These are phyloP conservation scores for Idaea straminata DNA, from an alignment of 2,888 invertebrate genomes.

Conservation along the genomic window DNA sequence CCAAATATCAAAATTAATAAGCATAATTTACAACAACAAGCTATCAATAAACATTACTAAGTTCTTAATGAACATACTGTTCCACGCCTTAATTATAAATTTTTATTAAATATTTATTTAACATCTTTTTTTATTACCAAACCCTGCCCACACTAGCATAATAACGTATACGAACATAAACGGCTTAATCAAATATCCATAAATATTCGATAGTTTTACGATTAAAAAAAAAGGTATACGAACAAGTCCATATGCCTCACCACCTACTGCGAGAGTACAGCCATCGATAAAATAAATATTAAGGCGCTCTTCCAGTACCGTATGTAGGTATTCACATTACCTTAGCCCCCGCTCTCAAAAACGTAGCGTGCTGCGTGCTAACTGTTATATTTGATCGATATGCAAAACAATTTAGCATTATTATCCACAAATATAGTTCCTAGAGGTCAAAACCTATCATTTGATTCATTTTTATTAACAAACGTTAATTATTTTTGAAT, in stretches of 20 bases:
- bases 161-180: slow-evolving; percentile 34
- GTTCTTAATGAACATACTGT: not conserved
- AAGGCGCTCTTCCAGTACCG: too few species aligned
- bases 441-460: too few species aligned
- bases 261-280: slow-evolving; percentile 31
- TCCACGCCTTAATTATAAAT: not conserved
- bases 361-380: too few species aligned
- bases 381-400: too few species aligned
- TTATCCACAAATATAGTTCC: too few species aligned
- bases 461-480: too few species aligned
- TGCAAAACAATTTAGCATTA: too few species aligned
- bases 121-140: slow-evolving; percentile 8
- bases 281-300: slow-evolving; percentile 7
- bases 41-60: not conserved
- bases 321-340: too few species aligned
- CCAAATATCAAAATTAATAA: not conserved
- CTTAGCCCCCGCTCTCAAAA: too few species aligned
- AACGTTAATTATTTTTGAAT: too few species aligned
- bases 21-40: slow-evolving; percentile 5
- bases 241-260: slow-evolving; percentile 22
- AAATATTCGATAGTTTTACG: slow-evolving; percentile 39
- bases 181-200: slow-evolving; percentile 45
- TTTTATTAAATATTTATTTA: slow-evolving; percentile 11
- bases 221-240: slow-evolving; percentile 26
- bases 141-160: slow-evolving; percentile 16